A percentile compares a stretch with the other conserved stretches of the same genome.
Evolutionary conservation across 1,140 invertebrate genomes (phyloP).

Genomic region (Notospermus geniculatus): DNA sequence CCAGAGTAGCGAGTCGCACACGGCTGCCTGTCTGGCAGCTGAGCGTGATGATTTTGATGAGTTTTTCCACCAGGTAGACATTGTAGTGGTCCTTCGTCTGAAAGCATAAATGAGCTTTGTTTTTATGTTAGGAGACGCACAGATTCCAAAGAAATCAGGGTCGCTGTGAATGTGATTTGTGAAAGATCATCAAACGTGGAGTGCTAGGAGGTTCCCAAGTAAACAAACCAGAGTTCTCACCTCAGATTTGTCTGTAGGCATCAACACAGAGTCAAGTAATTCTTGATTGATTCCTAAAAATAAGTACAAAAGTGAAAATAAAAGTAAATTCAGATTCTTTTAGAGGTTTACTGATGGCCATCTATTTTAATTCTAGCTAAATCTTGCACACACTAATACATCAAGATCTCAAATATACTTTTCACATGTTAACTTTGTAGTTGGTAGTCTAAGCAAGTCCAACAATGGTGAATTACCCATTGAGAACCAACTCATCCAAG

Average conservation of each 20-base stretch:
- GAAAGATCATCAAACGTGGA: neutral
- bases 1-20: conserved; percentile 87
- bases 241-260: conserved; percentile 56
- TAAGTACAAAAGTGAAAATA: too few relatives aligned
- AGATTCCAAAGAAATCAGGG: too few relatives aligned
- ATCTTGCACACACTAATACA: too few relatives aligned
- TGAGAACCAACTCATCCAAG: conserved; percentile 14
- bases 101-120: conserved; percentile 23
- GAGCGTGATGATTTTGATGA: conserved; percentile 75
- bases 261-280: conserved; percentile 68
- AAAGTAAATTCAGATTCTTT: too few relatives aligned
- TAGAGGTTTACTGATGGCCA: too few relatives aligned
- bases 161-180: too few relatives aligned
- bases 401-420: too few relatives aligned
- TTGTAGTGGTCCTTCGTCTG: conserved; percentile 64
- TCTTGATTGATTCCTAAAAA: conserved; percentile 71
- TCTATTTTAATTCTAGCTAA: too few relatives aligned
- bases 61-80: conserved; percentile 71
- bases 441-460: too few relatives aligned
- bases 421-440: too few relatives aligned
- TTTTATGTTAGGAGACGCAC: conserved; percentile 49
- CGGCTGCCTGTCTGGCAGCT: conserved; percentile 70
- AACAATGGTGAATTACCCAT: too few relatives aligned
- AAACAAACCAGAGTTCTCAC: conserved; percentile 30
- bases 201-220: neutral